Base-by-base conservation (phyloP, 1,140 invertebrate genomes). In the Chlorops oryzae region DNA sequence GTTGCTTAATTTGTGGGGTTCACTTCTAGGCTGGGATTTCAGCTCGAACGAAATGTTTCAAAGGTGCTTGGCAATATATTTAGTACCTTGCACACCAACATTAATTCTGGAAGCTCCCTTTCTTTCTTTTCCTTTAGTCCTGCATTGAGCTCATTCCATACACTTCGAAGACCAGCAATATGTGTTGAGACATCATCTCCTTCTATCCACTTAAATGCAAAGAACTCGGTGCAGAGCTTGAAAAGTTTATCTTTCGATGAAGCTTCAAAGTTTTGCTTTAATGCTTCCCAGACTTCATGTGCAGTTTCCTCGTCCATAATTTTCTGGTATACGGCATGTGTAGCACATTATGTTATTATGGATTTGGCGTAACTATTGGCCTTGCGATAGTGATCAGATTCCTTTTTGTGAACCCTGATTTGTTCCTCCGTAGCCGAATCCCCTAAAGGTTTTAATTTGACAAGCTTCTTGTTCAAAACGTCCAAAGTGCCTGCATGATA, bases 21-120 rank as follows among this genome's bases (percentile, higher is more conserved):
- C 34, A 47, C 21, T 35, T 9, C 2, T 47, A 34, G 15, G 45
- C n/a, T n/a, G 45, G 18, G 15, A 47, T 21, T 34, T 47, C 45
- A 47, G 37, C 34, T 21, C 4, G 18, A 47, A n/a, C 37, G 34
- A 15, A 37, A 47, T 20, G 45, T 37, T 23, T 47, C 45, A 38
- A 47, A 47, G 5, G 34, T 27, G 4, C 32, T 35, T 24, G 34
- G 34, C 15, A 47, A 47, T 12, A 47, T 37, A 22, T 37, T 28
- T 38, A 47, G 25, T 18, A 38, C 37, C 25, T 47, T 47, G n/a
- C 17, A 47, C 18, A 47, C 45, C 18, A 47, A 17, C 4, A 47
- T 17, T 23, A 47, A 17, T n/a, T 47, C 45, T 21, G 32, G 45
- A 12, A 37, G 21, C 13, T 22, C 34, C 34, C 25, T 37, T 24